A percentile compares a stretch with the other conserved stretches of the same genome.
phyloP scores from a whole-genome alignment of 2,888 invertebrate species.

The Polydesmus complanatus region DNA sequence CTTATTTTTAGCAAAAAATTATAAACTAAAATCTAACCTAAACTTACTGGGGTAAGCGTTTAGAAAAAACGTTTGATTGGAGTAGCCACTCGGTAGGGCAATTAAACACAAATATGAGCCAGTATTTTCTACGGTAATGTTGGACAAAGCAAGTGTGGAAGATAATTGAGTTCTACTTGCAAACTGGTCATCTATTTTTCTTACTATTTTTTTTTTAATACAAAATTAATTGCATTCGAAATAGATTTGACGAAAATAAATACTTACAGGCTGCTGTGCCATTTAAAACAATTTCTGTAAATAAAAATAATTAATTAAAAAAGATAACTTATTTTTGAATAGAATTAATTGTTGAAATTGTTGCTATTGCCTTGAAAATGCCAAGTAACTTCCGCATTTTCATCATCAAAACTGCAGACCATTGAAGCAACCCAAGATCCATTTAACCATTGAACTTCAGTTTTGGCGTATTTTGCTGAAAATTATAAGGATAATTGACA shows the following conservation, averaged over 20 bases:
- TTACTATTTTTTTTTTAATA: not conserved
- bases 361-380: not conserved
- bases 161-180: not conserved
- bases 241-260: too few relatives aligned
- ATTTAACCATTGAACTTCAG: too few relatives aligned
- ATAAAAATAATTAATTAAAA: not conserved
- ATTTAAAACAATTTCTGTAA: too few relatives aligned
- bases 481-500: too few relatives aligned
- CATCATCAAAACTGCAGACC: not conserved
- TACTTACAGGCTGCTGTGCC: too few relatives aligned
- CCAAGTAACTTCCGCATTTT: not conserved
- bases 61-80: not conserved
- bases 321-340: not conserved
- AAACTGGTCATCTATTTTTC: not conserved
- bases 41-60: not conserved
- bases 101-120: not conserved
- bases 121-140: not conserved
- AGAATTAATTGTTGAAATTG: not conserved
- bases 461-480: too few relatives aligned
- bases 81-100: not conserved
- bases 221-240: too few relatives aligned
- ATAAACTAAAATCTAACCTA: not conserved
- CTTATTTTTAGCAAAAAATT: not conserved
- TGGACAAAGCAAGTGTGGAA: not conserved
- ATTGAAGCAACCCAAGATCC: not conserved